Conservation (phyloP, 2,888 invertebrate genomes). For the Drosophila greeni region DNA sequence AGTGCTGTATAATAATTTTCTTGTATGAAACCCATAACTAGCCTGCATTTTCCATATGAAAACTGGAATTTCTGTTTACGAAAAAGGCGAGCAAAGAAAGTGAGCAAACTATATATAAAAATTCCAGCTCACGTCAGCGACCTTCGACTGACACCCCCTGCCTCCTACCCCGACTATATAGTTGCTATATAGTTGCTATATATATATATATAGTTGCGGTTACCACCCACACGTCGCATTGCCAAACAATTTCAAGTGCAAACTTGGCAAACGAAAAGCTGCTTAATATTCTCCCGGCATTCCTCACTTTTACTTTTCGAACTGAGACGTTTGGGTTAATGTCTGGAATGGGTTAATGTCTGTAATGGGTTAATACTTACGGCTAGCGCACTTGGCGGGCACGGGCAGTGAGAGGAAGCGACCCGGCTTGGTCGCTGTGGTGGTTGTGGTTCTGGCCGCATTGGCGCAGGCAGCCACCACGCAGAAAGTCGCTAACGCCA, state of each 20-base stretch:
- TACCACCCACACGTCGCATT: slow-evolving; percentile 65
- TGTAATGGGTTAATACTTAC: slow-evolving; percentile 82
- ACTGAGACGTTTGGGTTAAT: not conserved
- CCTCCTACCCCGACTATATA: not conserved
- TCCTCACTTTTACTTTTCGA: slow-evolving; percentile 65
- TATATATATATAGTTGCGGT: slow-evolving; percentile 7
- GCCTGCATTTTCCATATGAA: not conserved
- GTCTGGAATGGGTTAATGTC: not conserved
- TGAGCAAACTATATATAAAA: slow-evolving; percentile 5
- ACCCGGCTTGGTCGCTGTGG: slow-evolving; percentile 85
- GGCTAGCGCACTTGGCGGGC: slow-evolving; percentile 89
- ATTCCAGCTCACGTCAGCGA: slow-evolving; percentile 54
- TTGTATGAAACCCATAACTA: not conserved
- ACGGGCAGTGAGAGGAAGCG: slow-evolving; percentile 90
- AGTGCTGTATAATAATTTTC: not conserved
- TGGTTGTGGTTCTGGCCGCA: slow-evolving; percentile 82
- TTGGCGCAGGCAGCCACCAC: slow-evolving; percentile 82
- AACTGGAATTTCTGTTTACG: slow-evolving; percentile 12
- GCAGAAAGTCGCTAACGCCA: slow-evolving; percentile 81
- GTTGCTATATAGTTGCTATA: too few relatives aligned
- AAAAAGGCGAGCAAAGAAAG: slow-evolving; percentile 41
- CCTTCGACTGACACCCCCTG: slow-evolving; percentile 47
- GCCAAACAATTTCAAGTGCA: slow-evolving; percentile 69
- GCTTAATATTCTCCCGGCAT: slow-evolving; percentile 59
- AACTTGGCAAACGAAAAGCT: slow-evolving; percentile 52